phyloP scores from a whole-genome alignment of 2,113 vertebrate species.

The Boulengeromyrus knoepffleri region DNA sequence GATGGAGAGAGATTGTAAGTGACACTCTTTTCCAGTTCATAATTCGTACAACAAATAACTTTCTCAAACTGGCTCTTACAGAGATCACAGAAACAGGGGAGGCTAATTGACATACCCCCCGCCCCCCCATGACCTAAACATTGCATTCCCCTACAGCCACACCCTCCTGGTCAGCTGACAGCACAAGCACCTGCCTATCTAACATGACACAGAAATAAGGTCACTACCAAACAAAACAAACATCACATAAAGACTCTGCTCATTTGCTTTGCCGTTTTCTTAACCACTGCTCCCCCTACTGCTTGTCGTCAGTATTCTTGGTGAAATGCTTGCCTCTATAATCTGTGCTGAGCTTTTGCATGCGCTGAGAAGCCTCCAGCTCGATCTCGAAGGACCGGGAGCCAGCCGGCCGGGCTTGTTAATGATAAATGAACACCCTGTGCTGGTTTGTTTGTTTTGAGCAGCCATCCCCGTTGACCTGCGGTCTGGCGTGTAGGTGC shows the following conservation, averaged over 20 bases:
- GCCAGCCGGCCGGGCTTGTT: constrained; percentile 7
- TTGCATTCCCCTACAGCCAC: not conserved
- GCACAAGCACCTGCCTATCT: not conserved
- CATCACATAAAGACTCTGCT: not conserved
- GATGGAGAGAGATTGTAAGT: not conserved
- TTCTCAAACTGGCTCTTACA: too few relatives aligned
- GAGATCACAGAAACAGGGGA: not conserved
- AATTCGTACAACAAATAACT: too few relatives aligned
- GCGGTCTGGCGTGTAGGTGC: constrained; percentile 19
- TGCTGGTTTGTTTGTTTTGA: constrained; percentile 25
- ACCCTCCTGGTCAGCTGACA: not conserved
- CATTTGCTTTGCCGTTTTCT: not conserved
- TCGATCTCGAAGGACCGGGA: not conserved
- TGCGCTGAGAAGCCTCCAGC: not conserved
- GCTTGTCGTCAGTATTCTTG: not conserved
- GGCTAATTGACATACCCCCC: not conserved
- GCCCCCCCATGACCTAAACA: not conserved
- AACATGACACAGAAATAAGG: not conserved
- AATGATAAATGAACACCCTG: constrained; percentile 13
- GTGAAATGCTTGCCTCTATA: not conserved
- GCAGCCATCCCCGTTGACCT: constrained; percentile 22
- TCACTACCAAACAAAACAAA: not conserved
- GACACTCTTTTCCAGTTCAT: too few relatives aligned
- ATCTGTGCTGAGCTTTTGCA: not conserved
- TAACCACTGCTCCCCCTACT: not conserved